Base-by-base conservation (phyloP, 1,140 invertebrate species). In the Drosophila lacertosa region DNA sequence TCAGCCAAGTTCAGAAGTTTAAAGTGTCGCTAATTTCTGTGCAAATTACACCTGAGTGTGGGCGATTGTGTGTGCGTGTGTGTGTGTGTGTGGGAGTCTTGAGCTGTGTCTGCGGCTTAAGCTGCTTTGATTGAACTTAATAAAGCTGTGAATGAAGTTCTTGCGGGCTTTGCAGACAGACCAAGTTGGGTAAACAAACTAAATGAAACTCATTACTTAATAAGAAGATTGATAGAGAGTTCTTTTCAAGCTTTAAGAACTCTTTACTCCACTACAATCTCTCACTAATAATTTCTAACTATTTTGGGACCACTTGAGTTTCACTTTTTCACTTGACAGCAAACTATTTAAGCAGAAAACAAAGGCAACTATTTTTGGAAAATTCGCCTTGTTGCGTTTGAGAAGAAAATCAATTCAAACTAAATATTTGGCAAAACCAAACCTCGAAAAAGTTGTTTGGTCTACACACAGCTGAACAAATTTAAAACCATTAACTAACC, bases 21-120 rank as follows among this genome's bases (percentile, higher is more conserved):
- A 59, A 57, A 81, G 74, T 60, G 62, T 71, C 64, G 77, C 78
- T 81, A 81, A 82, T 82, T 82, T 80, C 40, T 42, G 55, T 71
- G 35, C 59, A 59, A 75, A 75, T 74, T 75, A 51, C 54, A 48
- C 29, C 33, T 50, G 37, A 40, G 58, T 48, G 63, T 74, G 44
- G 54, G 75, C 48, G 51, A 24, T 16, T 20, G 18, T 26, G n/a
- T 48, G 18, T 20, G 18, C 10, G 20, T 24, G 45, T 16, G 58
- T 5, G 47, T 29, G 29, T 29, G 37, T 35, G 24, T 37, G 24
- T 15, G 2, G 7, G 6, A 35, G 59, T 63, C 40, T 54, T 7
- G 26, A 16, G 22, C 58, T 13, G 26, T 45, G 78, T 77, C 74
- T 74, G 77, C 66, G 71, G 77, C 77, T 74, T 70, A 20, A 39